These are phyloP conservation scores for Mesopsocus fuscifrons DNA, from an alignment of 2,888 invertebrate genomes.

Conservation along the genomic window DNA sequence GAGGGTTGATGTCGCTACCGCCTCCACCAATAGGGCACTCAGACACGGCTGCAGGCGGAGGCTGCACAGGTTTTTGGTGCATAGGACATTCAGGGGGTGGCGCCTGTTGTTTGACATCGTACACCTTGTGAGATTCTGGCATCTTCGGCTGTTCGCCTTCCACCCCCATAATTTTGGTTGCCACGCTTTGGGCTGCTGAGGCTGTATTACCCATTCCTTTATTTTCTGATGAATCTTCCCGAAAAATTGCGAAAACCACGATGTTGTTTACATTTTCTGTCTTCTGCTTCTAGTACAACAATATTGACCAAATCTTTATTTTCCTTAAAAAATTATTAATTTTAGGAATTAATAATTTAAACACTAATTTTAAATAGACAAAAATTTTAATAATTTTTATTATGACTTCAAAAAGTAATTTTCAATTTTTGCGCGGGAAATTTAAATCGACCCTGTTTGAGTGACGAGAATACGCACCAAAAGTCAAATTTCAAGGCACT, in stretches of 20 bases:
- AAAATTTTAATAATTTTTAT: no score
- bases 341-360: no score
- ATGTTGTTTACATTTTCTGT: not conserved
- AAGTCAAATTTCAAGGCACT: no score
- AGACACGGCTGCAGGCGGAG: constrained; percentile 21
- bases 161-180: not conserved
- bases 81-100: constrained; percentile 68
- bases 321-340: no score
- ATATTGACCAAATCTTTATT: no score
- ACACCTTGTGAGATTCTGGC: not conserved
- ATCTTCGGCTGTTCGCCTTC: not conserved
- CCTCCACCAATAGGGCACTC: constrained; percentile 55
- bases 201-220: not conserved
- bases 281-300: no score
- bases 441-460: no score
- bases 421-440: no score
- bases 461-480: no score
- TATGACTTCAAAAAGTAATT: no score
- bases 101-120: not conserved
- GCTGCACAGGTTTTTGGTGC: constrained; percentile 36
- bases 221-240: not conserved
- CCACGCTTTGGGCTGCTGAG: not conserved
- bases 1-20: constrained; percentile 48
- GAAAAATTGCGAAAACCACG: not conserved
- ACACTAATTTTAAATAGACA: no score